A percentile compares a stretch with the other conserved stretches of the same genome.
Conservation (phyloP, 2,888 invertebrate genomes). For the Penaeus monodon region DNA sequence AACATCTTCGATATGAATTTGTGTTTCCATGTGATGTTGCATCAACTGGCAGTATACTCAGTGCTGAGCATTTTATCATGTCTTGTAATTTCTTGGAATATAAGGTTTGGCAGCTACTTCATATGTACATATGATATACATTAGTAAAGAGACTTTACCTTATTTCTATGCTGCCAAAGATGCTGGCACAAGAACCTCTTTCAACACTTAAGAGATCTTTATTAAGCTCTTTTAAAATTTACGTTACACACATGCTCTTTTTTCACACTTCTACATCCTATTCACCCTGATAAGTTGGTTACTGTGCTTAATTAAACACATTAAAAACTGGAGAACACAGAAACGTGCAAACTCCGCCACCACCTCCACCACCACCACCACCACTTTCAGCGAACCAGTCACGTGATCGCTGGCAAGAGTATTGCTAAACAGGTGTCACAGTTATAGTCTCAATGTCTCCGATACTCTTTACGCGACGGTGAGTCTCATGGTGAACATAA, state of each 20-base stretch:
- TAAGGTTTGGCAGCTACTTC: too few species aligned
- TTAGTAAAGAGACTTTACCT: too few species aligned
- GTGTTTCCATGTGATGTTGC: constrained; percentile 49
- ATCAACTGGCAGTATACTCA: constrained; percentile 26
- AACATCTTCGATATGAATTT: constrained; percentile 46
- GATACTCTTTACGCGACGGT: constrained; percentile 79
- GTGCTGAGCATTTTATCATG: constrained; percentile 24
- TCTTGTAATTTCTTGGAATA: too few species aligned
- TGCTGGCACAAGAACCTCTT: too few species aligned
- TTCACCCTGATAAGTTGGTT: constrained; percentile 31
- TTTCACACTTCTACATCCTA: constrained; percentile 11
- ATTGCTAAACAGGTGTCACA: constrained; percentile 70
- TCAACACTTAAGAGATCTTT: too few species aligned
- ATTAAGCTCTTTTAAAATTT: too few species aligned
- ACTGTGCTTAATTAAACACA: constrained; percentile 31
- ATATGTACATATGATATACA: too few species aligned
- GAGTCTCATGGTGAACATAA: constrained; percentile 68
- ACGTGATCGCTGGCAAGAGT: constrained; percentile 28
- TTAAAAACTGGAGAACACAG: constrained; percentile 37
- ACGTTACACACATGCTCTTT: too few species aligned
- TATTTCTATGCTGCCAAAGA: too few species aligned
- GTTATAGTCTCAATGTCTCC: constrained; percentile 79
- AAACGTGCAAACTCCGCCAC: constrained; percentile 39
- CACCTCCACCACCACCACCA: constrained; percentile 24
- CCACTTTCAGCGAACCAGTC: constrained; percentile 31